phyloP scores from a whole-genome alignment of 2,113 vertebrate species.

The Eleginops maclovinus region DNA sequence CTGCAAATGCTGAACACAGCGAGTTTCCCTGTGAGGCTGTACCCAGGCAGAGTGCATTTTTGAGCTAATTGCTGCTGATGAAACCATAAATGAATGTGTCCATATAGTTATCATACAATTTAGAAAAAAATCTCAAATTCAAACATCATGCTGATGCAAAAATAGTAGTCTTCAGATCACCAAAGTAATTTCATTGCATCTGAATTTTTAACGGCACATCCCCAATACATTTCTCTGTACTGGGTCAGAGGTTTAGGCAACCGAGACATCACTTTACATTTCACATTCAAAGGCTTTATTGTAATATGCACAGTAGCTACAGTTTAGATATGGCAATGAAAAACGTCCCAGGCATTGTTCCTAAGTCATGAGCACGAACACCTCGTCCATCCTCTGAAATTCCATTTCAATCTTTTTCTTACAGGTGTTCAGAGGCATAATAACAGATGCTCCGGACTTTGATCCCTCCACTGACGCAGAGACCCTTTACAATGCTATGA shows the following conservation, averaged over 20 bases:
- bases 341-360: no score
- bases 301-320: no score
- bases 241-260: neutral
- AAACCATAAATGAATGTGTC: no score
- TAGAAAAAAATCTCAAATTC: no score
- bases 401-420: conserved; percentile 10
- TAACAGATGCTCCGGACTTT: conserved; percentile 88
- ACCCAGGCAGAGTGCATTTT: neutral
- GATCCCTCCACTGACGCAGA: conserved; percentile 90
- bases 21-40: neutral
- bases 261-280: neutral
- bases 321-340: no score
- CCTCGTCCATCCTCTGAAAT: neutral
- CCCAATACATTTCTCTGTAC: neutral
- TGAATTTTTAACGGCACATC: no score
- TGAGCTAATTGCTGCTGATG: neutral
- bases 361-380: neutral
- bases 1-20: neutral
- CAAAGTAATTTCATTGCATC: neutral
- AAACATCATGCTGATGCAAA: neutral
- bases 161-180: neutral
- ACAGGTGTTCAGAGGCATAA: conserved; percentile 91
- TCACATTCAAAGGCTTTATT: no score
- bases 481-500: conserved; percentile 94
- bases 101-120: no score